Evolutionary conservation across 2,888 invertebrate genomes (phyloP).

Genomic region (Beris chalybata): DNA sequence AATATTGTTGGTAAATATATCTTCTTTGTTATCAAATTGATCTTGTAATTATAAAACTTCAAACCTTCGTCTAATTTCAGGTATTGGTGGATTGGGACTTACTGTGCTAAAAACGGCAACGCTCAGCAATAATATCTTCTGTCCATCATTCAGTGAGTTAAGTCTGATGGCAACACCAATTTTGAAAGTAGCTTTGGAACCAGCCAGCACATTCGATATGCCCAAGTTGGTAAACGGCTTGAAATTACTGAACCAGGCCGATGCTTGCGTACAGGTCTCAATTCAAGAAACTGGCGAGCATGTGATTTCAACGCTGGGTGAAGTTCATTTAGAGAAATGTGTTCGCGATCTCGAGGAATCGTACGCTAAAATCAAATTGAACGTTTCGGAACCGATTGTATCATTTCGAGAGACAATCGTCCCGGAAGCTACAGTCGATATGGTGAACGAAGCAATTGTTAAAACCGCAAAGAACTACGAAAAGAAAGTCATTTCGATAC

Average conservation of each 20-base stretch:
- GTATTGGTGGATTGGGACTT: conserved; percentile 83
- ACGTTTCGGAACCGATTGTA: conserved; percentile 93
- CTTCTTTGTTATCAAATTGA: conserved; percentile 1
- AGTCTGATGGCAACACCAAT: conserved; percentile 81
- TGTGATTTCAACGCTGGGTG: conserved; percentile 92
- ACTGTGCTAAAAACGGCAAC: conserved; percentile 89
- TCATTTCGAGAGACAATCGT: conserved; percentile 94
- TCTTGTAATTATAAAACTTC: not conserved
- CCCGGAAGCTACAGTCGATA: conserved; percentile 75
- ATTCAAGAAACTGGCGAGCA: conserved; percentile 95
- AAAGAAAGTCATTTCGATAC: conserved; percentile 62
- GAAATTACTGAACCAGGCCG: conserved; percentile 82
- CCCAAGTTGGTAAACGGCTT: conserved; percentile 73
- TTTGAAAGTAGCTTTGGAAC: conserved; percentile 90
- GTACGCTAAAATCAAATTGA: conserved; percentile 84
- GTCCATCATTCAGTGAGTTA: conserved; percentile 86
- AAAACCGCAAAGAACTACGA: conserved; percentile 60
- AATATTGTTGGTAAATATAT: conserved; percentile 74
- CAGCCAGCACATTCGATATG: conserved; percentile 78
- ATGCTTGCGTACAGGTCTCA: conserved; percentile 88
- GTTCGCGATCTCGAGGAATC: conserved; percentile 82
- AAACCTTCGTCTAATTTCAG: conserved; percentile 51
- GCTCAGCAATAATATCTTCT: conserved; percentile 75
- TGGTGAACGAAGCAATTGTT: conserved; percentile 83
- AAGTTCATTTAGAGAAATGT: conserved; percentile 95